These are phyloP conservation scores for Perodicticus potto DNA, from an alignment of 2,797 vertebrate genomes.

Conservation along the genomic window DNA sequence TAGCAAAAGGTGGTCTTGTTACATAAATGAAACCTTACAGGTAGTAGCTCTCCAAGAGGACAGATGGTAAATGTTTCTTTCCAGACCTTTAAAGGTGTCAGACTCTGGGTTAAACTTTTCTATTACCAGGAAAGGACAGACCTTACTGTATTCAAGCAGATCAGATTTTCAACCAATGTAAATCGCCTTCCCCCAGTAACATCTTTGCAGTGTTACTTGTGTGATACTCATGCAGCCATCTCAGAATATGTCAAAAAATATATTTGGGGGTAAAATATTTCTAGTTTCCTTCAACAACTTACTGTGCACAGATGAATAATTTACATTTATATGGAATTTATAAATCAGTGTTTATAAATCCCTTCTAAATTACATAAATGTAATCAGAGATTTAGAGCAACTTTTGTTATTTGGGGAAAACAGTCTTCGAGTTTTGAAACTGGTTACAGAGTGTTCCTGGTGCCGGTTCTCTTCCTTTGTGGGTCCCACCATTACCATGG, in stretches of 20 bases:
- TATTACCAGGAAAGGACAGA: neutral
- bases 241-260: neutral
- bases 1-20: neutral
- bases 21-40: neutral
- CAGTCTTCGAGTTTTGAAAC: neutral
- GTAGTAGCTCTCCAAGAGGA: neutral
- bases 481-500: neutral
- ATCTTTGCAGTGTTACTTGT: neutral
- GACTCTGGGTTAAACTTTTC: neutral
- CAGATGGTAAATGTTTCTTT: neutral
- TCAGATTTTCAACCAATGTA: neutral
- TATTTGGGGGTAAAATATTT: neutral
- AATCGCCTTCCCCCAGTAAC: neutral
- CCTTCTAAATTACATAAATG: neutral
- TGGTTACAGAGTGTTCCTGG: neutral
- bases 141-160: neutral
- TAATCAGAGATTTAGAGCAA: neutral
- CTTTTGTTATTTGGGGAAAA: conserved; percentile 30
- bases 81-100: neutral
- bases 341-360: conserved; percentile 46
- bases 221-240: neutral
- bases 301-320: neutral
- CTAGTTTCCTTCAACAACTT: neutral
- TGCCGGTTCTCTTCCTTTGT: conserved; percentile 16
- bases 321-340: conserved; percentile 22